phyloP scores from a whole-genome alignment of 1,140 invertebrate species.

The Drosophila kohkoa region DNA sequence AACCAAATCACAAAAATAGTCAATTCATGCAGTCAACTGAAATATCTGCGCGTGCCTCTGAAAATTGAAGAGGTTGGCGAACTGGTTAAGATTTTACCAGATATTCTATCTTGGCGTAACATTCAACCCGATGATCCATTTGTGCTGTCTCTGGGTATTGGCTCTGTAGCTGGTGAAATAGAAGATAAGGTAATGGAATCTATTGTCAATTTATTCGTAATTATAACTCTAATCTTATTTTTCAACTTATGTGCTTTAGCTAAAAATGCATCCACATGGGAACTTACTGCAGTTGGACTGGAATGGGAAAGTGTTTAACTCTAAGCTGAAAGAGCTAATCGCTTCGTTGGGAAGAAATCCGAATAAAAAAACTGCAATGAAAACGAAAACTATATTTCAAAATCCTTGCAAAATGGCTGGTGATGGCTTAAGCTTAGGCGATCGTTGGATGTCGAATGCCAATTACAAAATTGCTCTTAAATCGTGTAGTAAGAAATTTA shows the following conservation, averaged over 20 bases:
- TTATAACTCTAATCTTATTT: not conserved
- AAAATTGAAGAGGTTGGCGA: not conserved
- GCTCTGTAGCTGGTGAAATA: not conserved
- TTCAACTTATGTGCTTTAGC: not conserved
- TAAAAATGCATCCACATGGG: not conserved
- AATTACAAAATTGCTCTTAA: conserved; percentile 22
- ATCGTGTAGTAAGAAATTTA: conserved; percentile 13
- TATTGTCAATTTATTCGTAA: not conserved
- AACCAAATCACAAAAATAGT: not conserved
- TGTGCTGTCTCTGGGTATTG: not conserved
- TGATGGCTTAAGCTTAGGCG: not conserved
- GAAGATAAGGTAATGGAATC: conserved; percentile 4
- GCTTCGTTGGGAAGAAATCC: not conserved
- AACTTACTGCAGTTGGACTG: conserved; percentile 16
- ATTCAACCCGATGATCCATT: not conserved
- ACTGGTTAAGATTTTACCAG: not conserved
- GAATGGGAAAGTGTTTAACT: not conserved
- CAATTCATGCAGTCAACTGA: not conserved
- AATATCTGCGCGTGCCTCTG: conserved; percentile 14
- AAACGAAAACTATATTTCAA: not conserved
- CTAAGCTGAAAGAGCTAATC: conserved; percentile 10
- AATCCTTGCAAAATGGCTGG: conserved; percentile 11
- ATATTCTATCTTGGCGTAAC: not conserved
- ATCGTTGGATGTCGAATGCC: conserved; percentile 1
- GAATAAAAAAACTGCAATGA: too few relatives aligned